Evolutionary conservation across 2,113 vertebrate genomes (phyloP).

Genomic region (Chlorodrepanis virens): DNA sequence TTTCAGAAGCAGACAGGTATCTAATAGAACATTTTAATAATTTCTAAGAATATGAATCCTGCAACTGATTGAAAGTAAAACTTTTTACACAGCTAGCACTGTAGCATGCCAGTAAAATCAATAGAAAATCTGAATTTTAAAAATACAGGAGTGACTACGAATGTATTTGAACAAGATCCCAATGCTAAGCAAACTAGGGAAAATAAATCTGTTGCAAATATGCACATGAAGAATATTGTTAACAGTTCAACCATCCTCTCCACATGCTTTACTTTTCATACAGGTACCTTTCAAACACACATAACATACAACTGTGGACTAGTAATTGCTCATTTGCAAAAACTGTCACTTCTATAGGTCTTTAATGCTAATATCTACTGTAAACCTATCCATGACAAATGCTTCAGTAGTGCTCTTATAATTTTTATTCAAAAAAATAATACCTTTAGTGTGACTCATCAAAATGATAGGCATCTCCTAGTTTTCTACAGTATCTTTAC

Average conservation of each 20-base stretch:
- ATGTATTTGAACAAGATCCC: neutral
- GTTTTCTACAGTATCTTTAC: neutral
- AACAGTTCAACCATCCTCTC: neutral
- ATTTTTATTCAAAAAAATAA: neutral
- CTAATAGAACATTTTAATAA: slow-evolving; percentile 24
- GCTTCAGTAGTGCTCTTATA: neutral
- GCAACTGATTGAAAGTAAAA: neutral
- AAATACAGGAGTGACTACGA: neutral
- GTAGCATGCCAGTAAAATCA: neutral
- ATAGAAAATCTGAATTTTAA: neutral
- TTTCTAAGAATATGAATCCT: neutral
- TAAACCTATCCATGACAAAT: neutral
- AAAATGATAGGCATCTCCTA: neutral
- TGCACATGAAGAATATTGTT: neutral
- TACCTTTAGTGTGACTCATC: neutral
- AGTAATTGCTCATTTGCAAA: neutral
- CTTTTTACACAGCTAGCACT: neutral
- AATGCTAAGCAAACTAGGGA: neutral
- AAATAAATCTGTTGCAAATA: slow-evolving; percentile 4
- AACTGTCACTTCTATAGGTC: neutral
- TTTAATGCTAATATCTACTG: neutral
- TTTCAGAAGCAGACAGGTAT: neutral
- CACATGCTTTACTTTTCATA: neutral
- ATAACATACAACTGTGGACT: neutral
- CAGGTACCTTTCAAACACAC: neutral